These are phyloP conservation scores for Drosophila nr. perissopoda DNA, from an alignment of 2,888 invertebrate species.

Conservation along the genomic window DNA sequence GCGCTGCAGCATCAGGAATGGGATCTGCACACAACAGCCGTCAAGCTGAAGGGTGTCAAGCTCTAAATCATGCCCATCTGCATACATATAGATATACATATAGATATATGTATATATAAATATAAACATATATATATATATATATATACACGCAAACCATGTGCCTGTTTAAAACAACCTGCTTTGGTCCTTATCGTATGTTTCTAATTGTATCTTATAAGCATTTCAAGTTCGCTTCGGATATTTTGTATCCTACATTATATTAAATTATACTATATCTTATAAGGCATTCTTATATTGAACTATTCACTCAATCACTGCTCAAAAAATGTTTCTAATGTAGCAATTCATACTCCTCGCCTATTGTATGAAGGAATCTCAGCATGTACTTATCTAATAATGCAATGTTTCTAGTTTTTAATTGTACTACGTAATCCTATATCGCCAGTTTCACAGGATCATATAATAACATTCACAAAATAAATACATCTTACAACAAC, in stretches of 20 bases:
- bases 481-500: conserved; percentile 24
- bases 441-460: conserved; percentile 40
- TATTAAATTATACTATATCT: conserved; percentile 27
- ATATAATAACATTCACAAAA: conserved; percentile 32
- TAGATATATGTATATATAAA: neutral
- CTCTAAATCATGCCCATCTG: conserved; percentile 38
- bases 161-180: conserved; percentile 49
- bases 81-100: neutral
- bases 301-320: conserved; percentile 62
- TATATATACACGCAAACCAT: conserved; percentile 24
- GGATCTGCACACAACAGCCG: conserved; percentile 84
- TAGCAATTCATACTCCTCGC: conserved; percentile 45
- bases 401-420: conserved; percentile 56
- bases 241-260: conserved; percentile 32
- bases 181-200: conserved; percentile 34
- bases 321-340: conserved; percentile 62
- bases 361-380: conserved; percentile 67
- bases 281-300: conserved; percentile 24
- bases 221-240: conserved; percentile 43
- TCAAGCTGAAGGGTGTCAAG: conserved; percentile 78
- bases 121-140: neutral
- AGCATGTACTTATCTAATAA: conserved; percentile 73
- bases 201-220: conserved; percentile 36
- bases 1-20: conserved; percentile 84
- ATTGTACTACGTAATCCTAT: conserved; percentile 27